Base-by-base conservation (phyloP, 2,113 vertebrate species). In the Nothocercus julius region DNA sequence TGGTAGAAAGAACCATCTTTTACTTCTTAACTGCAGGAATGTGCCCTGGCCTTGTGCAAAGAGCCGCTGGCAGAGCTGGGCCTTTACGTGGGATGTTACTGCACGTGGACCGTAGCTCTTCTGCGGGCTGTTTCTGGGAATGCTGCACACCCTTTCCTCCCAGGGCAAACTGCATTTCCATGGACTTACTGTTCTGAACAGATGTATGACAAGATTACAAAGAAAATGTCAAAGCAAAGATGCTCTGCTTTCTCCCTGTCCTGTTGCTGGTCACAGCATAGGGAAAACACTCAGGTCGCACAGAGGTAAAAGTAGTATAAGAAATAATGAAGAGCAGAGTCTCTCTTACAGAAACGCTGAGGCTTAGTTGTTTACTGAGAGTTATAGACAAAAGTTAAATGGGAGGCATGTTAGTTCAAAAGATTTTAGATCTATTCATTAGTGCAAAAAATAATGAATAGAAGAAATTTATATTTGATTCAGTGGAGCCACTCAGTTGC, bases 261-360 rank as follows among this genome's bases (percentile, higher is more conserved):
- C 34, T 80, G 13, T 54, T 59, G 22, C 20, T 69, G 54, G 9
- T 44, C 27, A 64, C 36, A 53, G 21, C 38, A 42, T 13, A 53
- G 59, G 59, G 49, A 32, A 64, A 63, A 21, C 40, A 30, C 36
- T 79, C 22, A 36, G 17, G 68, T 59, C 7, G 44, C 15, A 12
- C 11, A 0, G 0, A 7, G 20, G 32, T 59, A 49, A 78, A 78
- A 80, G 19, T 30, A 53, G 14, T 8, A 14, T 45, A 59, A 77
- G 44, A 79, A 85, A 38, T 32, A 54, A 7, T 12, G 62, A 84
- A 30, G 22, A 49, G 5, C 20, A 51, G 3, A 24, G 4, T 66
- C 21, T 81, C 0, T 0, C 10, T 77, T 40, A 30, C 3, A 34
- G 51, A 44, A 88, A 36, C 5, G 2, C 27, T 63, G 30, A 64